phyloP scores from a whole-genome alignment of 1,140 invertebrate genomes.

The Trichomalopsis sarcophagae region DNA sequence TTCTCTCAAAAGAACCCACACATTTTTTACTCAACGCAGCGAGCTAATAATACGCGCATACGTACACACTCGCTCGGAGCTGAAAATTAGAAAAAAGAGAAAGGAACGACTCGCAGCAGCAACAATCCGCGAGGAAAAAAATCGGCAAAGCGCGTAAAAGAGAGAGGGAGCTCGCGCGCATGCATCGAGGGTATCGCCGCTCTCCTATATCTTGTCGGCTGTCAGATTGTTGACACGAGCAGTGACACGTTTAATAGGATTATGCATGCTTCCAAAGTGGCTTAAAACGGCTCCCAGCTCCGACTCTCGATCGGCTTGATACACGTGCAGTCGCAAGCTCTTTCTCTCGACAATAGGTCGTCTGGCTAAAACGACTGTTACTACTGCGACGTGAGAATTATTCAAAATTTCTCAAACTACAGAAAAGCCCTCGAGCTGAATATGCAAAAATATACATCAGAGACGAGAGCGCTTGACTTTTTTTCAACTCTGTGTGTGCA shows the following conservation, averaged over 20 bases:
- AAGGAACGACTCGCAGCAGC: background rate
- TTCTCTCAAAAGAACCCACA: no score
- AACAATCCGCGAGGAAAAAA: background rate
- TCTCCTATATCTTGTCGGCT: constrained; percentile 61
- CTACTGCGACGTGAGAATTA: no score
- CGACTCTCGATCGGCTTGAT: constrained; percentile 57
- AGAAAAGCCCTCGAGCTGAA: no score
- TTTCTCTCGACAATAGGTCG: no score
- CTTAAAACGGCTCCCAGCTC: constrained; percentile 61
- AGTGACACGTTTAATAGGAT: constrained; percentile 72
- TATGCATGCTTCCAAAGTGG: constrained; percentile 69
- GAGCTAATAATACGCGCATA: background rate
- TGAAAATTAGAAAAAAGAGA: background rate
- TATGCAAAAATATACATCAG: no score
- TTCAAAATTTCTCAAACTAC: background rate
- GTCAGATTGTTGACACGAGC: constrained; percentile 69
- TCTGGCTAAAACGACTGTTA: no score
- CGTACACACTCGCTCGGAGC: background rate
- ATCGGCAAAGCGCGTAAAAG: constrained; percentile 3
- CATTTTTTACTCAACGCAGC: no score
- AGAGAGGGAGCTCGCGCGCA: background rate
- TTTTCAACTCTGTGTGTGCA: background rate
- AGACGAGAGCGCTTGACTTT: background rate
- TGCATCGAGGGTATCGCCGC: background rate
- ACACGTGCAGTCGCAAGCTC: no score